phyloP scores from a whole-genome alignment of 2,888 invertebrate species.

The Bombyx huttoni region DNA sequence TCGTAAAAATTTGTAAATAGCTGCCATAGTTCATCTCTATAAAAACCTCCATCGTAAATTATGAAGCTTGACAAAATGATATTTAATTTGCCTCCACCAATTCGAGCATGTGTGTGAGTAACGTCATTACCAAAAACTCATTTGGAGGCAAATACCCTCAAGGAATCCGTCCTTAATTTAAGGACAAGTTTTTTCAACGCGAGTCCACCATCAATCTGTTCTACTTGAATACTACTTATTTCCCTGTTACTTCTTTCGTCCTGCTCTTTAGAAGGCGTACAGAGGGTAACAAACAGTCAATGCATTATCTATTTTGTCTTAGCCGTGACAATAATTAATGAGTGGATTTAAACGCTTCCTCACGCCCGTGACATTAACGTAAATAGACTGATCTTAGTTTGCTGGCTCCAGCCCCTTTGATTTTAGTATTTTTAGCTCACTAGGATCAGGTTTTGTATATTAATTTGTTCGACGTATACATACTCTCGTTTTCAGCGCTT shows the following conservation, averaged over 20 bases:
- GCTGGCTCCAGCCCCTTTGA: conserved; percentile 62
- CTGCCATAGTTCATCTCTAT: conserved; percentile 38
- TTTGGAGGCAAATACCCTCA: conserved; percentile 43
- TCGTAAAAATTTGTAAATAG: conserved; percentile 49
- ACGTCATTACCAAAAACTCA: conserved; percentile 56
- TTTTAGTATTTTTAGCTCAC: conserved; percentile 65
- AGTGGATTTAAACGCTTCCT: conserved; percentile 73
- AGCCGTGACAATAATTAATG: conserved; percentile 71
- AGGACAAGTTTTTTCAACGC: conserved; percentile 58
- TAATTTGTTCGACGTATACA: conserved; percentile 58
- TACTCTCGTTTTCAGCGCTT: conserved; percentile 49
- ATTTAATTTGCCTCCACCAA: conserved; percentile 51
- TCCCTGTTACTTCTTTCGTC: conserved; percentile 61
- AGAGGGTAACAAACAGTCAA: conserved; percentile 64
- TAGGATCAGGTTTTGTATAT: conserved; percentile 57
- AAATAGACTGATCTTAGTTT: conserved; percentile 69
- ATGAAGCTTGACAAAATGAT: conserved; percentile 62
- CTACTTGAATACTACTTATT: conserved; percentile 42
- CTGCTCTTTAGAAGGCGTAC: conserved; percentile 40
- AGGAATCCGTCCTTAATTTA: conserved; percentile 53
- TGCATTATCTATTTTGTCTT: conserved; percentile 71
- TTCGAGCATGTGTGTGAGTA: conserved; percentile 41
- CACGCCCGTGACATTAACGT: conserved; percentile 72
- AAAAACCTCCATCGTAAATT: conserved; percentile 47
- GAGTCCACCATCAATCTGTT: conserved; percentile 58